These are phyloP conservation scores for Semnornis frantzii DNA, from an alignment of 2,113 vertebrate species.

Conservation along the genomic window DNA sequence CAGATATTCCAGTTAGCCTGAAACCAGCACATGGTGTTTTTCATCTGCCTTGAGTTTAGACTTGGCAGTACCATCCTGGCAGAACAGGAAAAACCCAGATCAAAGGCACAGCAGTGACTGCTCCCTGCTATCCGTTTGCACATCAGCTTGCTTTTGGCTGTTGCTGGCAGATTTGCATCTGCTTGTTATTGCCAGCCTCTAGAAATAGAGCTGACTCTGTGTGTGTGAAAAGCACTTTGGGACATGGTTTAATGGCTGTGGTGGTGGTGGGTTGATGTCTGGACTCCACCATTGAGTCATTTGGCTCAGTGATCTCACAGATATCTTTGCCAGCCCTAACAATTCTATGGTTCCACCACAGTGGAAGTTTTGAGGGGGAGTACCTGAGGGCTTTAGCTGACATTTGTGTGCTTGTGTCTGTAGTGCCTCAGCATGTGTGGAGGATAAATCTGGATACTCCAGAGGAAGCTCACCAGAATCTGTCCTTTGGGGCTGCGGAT, in stretches of 20 bases:
- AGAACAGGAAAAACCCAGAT: fast-evolving
- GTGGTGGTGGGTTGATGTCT: no score
- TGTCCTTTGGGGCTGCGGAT: conserved; percentile 84
- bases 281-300: no score
- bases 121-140: not conserved
- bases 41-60: not conserved
- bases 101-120: fast-evolving
- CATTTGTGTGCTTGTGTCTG: fast-evolving
- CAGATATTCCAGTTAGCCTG: no score
- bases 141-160: fast-evolving
- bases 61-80: not conserved
- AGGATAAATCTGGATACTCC: conserved; percentile 90
- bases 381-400: not conserved
- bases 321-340: no score
- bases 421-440: conserved; percentile 91
- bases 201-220: fast-evolving
- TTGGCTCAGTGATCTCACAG: no score
- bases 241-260: no score
- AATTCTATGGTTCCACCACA: fast-evolving
- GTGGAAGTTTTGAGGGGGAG: not conserved
- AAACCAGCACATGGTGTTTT: no score
- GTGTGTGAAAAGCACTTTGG: not conserved
- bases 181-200: no score
- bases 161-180: not conserved
- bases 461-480: conserved; percentile 82